Percentiles rank a stretch among this genome's conserved stretches.
phyloP scores from a whole-genome alignment of 2,888 invertebrate species.

The Brachyopa scutellaris region DNA sequence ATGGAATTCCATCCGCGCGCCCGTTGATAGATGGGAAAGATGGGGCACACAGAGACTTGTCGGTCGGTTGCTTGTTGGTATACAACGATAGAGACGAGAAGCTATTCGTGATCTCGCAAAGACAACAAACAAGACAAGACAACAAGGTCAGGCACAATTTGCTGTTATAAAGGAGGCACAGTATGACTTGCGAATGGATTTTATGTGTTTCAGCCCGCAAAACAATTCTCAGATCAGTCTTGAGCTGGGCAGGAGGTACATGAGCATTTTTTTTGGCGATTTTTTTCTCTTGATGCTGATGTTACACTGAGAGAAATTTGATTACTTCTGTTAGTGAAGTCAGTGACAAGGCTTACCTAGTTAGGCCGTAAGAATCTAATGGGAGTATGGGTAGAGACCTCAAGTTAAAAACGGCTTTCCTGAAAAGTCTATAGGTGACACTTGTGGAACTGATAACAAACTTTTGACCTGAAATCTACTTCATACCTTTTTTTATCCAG shows the following conservation, averaged over 20 bases:
- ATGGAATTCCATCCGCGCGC: constrained; percentile 56
- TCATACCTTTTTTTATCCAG: too few species aligned
- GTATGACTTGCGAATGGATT: constrained; percentile 46
- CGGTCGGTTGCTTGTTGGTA: neutral
- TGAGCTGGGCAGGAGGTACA: neutral
- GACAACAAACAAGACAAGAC: constrained; percentile 47
- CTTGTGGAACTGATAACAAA: too few species aligned
- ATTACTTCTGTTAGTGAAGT: too few species aligned
- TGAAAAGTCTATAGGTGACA: too few species aligned
- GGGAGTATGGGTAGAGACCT: too few species aligned
- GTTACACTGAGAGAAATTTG: constrained; percentile 44
- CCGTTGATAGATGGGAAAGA: constrained; percentile 33
- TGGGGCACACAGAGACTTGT: neutral
- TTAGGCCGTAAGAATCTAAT: too few species aligned
- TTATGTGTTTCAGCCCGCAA: constrained; percentile 33
- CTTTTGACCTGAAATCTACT: too few species aligned
- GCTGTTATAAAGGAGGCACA: constrained; percentile 35
- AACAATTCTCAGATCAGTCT: constrained; percentile 46
- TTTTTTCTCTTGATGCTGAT: neutral
- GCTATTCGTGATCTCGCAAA: constrained; percentile 40
- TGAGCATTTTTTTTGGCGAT: constrained; percentile 3
- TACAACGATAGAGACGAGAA: constrained; percentile 27
- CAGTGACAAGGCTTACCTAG: too few species aligned
- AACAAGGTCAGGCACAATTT: constrained; percentile 61
- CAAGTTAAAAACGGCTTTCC: too few species aligned